These are phyloP conservation scores for Ciconia stormi DNA, from an alignment of 2,113 vertebrate species.

Conservation along the genomic window DNA sequence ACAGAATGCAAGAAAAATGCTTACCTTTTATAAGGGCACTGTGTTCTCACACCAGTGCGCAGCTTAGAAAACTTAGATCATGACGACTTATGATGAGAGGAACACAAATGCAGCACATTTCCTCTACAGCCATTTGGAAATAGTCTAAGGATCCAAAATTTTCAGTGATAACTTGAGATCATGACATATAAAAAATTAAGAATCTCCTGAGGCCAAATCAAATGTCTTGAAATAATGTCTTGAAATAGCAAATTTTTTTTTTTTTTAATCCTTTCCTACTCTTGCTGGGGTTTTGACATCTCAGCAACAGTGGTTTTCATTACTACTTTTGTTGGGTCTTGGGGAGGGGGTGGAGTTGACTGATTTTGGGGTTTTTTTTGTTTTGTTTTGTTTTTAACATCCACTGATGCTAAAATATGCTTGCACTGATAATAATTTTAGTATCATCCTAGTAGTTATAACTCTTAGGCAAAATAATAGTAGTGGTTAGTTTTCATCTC, in stretches of 20 bases:
- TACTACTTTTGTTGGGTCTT: not conserved
- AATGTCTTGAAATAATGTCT: not conserved
- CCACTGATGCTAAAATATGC: not conserved
- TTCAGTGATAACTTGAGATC: not conserved
- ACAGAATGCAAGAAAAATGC: not conserved
- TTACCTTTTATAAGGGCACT: not conserved
- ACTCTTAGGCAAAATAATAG: not conserved
- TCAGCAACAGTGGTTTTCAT: not conserved
- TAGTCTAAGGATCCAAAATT: not conserved
- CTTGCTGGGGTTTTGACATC: not conserved
- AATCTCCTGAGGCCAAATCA: not conserved
- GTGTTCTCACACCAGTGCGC: not conserved
- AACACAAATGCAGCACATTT: not conserved
- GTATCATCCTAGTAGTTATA: not conserved
- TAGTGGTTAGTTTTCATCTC: not conserved
- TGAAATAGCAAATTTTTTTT: not conserved
- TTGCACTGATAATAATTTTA: not conserved
- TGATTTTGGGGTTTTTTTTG: fast-evolving
- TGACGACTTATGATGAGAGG: not conserved
- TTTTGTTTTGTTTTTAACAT: not conserved
- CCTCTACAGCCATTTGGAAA: not conserved
- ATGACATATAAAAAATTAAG: not conserved
- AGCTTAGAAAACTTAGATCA: not conserved
- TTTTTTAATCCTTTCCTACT: not conserved
- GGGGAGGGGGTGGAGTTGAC: fast-evolving